Evolutionary conservation across 2,888 invertebrate species (phyloP), one percentile per base, ranked within the genome.

Genomic region (Eupelmus urozonus): DNA sequence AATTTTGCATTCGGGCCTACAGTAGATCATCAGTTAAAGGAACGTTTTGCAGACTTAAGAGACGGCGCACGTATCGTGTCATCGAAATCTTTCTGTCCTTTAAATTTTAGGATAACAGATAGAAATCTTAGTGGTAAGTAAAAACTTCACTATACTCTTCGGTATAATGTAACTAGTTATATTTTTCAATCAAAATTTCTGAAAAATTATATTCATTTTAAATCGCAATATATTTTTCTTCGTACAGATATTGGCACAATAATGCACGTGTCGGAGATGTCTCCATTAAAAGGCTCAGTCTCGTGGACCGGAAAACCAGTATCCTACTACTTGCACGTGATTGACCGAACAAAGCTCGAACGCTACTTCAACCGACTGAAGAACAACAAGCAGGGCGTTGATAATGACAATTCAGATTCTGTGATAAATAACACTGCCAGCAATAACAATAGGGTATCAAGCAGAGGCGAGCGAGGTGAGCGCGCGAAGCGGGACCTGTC

Each of bases 231-330:
- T 45, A 13, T 25, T 34, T 59, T 7, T 57, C 27, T 40, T 16
- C 45, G 2, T 25, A 18, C 89, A 94, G 94, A 99, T 91, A 98
- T 99, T 88, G 98, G 98, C 83, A 97, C 98, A 81, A 99, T 99
- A 87, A 98, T 99, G 97, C 97, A 98, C 90, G 98, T 99, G 55
- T 95, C 95, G 82, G 98, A 98, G 91, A 95, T 99, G 94, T 95
- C 97, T 81, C 98, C 98, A 20, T 91, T 98, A 81, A 94, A 95
- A 88, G 98, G 98, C 82, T 98, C 98, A 13, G 99, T 99, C 79
- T 99, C 99, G 20, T 99, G 99, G 99, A 99, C 99, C 80, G 97
- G 97, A 82, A 98, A 98, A 90, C 97, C 98, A 69, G 99, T 99
- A 86, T 97, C 98, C 82, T 99, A 99, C 92, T 99, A 97, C 92